Base-by-base conservation (phyloP, 2,797 vertebrate genomes). In the Heliangelus exortis region DNA sequence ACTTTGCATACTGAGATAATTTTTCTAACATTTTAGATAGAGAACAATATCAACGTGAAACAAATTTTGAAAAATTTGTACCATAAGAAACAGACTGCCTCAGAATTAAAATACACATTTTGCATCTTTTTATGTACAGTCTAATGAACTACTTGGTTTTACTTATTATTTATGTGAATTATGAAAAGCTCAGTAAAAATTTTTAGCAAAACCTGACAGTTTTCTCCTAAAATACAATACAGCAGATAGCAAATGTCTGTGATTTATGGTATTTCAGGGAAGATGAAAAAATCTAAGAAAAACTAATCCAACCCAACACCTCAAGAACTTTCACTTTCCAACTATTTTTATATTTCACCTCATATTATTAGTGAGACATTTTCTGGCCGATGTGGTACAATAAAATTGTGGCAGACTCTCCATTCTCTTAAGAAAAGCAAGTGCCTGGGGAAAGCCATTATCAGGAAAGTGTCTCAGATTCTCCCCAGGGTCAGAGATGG, bases 41-140 rank as follows among this genome's bases (percentile, higher is more conserved):
- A 89, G 47, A 79, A 21, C 25, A 91, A 94, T 83, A 86, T 88
- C 74, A 82, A 51, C 82, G 28, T 89, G 59, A 92, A 96, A 84
- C 82, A 82, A 63, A 77, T 87, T 86, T 78, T n/a, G n/a, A 25
- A 33, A 68, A 80, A 47, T 74, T 87, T 10, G 16, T 74, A 18
- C 31, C 9, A 6, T 81, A 72, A 84, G 51, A 85, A 84, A 45
- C 6, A 75, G 54, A 51, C 17, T 65, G 25, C 11, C 10, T 48
- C 29, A 5, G 36, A 19, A 15, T 94, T 87, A 92, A 94, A 90
- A 83, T 58, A 17, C 17, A 59, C 4, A 66, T 81, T 80, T 62
- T 89, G 9, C 8, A 53, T 10, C 91, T 65, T 91, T 85, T 95
- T 84, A 78, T 55, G 22, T 78, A 51, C 19, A 59, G 6, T 80